Evolutionary conservation across 2,888 invertebrate species (phyloP).

Genomic region (Drosophila cyrtoloma): DNA sequence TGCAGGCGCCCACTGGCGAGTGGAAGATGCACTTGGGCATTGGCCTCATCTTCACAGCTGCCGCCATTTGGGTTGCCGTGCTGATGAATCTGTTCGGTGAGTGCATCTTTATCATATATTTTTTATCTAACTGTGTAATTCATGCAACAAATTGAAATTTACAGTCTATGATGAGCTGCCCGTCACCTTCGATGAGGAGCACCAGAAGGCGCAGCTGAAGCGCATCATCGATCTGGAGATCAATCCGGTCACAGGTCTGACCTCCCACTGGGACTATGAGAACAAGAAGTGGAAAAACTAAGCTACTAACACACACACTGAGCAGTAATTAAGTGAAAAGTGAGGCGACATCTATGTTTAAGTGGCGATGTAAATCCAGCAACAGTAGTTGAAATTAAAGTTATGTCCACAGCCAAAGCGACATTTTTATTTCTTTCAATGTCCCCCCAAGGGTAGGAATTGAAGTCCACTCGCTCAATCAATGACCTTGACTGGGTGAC

Average conservation of each 20-base stretch:
- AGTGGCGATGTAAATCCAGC: conserved; percentile 54
- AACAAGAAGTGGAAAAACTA: conserved; percentile 94
- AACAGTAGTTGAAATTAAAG: conserved; percentile 72
- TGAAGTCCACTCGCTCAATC: not conserved
- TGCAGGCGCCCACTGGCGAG: conserved; percentile 87
- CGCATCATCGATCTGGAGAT: conserved; percentile 92
- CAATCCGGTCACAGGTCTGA: conserved; percentile 92
- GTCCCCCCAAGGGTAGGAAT: not conserved
- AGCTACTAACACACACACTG: conserved; percentile 24
- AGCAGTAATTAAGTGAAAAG: conserved; percentile 60
- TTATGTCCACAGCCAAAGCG: conserved; percentile 62
- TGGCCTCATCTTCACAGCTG: conserved; percentile 67
- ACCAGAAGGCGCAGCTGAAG: conserved; percentile 91
- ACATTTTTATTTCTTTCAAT: conserved; percentile 6
- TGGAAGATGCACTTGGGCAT: conserved; percentile 87
- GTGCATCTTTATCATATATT: not conserved
- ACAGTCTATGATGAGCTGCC: conserved; percentile 89
- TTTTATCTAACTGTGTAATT: not conserved
- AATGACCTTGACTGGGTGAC: not conserved
- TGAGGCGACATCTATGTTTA: conserved; percentile 68
- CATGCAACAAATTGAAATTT: not conserved
- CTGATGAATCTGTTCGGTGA: conserved; percentile 83
- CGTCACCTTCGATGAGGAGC: conserved; percentile 90
- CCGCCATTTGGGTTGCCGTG: conserved; percentile 79
- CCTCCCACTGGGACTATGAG: conserved; percentile 96